Evolutionary conservation across 2,888 invertebrate genomes (phyloP).

Genomic region (Epirrhoe tristata): DNA sequence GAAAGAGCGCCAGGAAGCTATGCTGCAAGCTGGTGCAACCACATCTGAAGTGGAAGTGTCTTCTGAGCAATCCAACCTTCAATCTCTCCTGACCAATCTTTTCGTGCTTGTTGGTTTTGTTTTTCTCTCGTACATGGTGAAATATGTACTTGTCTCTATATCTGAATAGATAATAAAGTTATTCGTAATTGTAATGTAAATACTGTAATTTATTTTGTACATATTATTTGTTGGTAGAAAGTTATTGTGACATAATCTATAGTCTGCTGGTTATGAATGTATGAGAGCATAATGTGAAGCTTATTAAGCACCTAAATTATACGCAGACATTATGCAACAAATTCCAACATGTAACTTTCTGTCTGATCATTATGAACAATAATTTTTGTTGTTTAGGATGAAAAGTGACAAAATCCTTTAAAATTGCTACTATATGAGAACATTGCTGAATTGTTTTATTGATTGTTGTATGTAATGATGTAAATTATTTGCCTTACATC

Average conservation of each 20-base stretch:
- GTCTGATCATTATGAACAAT: not conserved
- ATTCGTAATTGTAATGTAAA: conserved; percentile 63
- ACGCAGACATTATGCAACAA: not conserved
- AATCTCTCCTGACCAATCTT: conserved; percentile 93
- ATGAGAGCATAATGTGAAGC: conserved; percentile 7
- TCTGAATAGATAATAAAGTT: conserved; percentile 53
- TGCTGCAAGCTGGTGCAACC: conserved; percentile 66
- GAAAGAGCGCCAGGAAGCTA: conserved; percentile 75
- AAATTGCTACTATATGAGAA: not conserved
- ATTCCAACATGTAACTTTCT: not conserved
- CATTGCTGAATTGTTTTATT: not conserved
- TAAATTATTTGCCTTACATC: no score
- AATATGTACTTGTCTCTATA: conserved; percentile 92
- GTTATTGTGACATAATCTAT: conserved; percentile 12
- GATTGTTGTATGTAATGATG: no score
- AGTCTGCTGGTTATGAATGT: conserved; percentile 8
- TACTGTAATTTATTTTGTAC: conserved; percentile 84
- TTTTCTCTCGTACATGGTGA: conserved; percentile 96
- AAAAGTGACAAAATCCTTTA: not conserved
- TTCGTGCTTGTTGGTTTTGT: conserved; percentile 95
- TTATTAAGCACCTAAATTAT: conserved; percentile 3
- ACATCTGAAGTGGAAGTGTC: conserved; percentile 70
- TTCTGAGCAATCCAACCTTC: conserved; percentile 88
- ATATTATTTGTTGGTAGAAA: conserved; percentile 55
- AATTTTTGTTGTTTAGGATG: not conserved